Evolutionary conservation across 2,797 vertebrate genomes (phyloP), one percentile per base, ranked within the genome.

Genomic region (Pelobates cultripes): DNA sequence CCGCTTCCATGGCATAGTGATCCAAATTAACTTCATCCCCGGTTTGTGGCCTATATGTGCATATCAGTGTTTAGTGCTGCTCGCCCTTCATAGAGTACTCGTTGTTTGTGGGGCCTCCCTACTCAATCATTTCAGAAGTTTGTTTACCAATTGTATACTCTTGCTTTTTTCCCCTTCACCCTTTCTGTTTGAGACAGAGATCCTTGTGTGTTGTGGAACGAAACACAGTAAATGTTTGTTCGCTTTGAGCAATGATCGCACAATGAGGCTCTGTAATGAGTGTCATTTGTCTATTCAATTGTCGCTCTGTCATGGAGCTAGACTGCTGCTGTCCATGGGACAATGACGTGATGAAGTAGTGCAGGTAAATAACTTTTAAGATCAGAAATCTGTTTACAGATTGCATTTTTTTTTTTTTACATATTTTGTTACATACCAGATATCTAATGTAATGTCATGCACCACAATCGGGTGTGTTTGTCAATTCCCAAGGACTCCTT

Each of bases 161-260:
- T 40, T 28, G 28, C 28, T 28, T 28, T 43, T 40, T n/a, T 60
- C 53, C 15, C 73, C 43, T 12, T 70, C 60, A 45, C 57, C 43
- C 72, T 70, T 28, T 47, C 73, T 63, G 15, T 4, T 8, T 6
- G n/a, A 76, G 57, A 84, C 73, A 79, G 85, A 88, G 90, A 83
- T 84, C 85, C 88, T 86, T 91, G 86, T 89, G 87, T 89, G 40
- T 0, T 51, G 81, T 82, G 87, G 89, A 86, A 88, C 90, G 85
- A 83, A 68, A 42, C 83, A 82, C 86, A 87, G 88, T 79, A 77
- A 79, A 43, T 78, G 67, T 86, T 84, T 86, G 87, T 86, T 81
- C 86, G 88, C 86, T 79, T 12, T 55, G 66, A 75, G 45, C 12
- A 66, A 14, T 4, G 17, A 12, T 15, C 43, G 14, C 42, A 84